These are phyloP conservation scores for Temnothorax longispinosus DNA, from an alignment of 1,140 invertebrate species.

Conservation along the genomic window DNA sequence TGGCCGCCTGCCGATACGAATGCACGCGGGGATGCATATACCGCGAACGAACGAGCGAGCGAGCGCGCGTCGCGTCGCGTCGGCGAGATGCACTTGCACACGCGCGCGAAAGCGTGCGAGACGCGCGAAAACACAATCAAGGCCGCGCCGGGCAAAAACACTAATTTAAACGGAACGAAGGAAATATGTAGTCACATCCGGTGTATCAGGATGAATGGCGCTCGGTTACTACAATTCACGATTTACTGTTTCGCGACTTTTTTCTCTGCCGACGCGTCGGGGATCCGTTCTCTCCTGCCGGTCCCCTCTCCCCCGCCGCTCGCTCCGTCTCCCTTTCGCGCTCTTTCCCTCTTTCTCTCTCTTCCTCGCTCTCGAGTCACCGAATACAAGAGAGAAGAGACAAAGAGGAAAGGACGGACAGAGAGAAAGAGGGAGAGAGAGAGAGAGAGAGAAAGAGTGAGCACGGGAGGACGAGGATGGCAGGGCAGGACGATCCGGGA, in stretches of 20 bases:
- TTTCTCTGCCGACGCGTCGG: constrained; percentile 61
- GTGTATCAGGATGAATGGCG: constrained; percentile 81
- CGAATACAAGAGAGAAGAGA: neutral
- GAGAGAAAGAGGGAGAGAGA: neutral
- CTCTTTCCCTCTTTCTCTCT: neutral
- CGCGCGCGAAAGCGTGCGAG: constrained; percentile 14
- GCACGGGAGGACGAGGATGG: constrained; percentile 15
- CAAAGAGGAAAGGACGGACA: neutral
- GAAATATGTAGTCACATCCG: constrained; percentile 83
- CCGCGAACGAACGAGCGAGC: neutral
- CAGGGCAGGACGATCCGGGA: constrained; percentile 57
- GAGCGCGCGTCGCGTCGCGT: neutral
- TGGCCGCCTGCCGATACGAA: constrained; percentile 26
- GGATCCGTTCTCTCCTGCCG: constrained; percentile 54
- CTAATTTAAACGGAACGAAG: constrained; percentile 83
- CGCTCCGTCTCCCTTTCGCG: neutral
- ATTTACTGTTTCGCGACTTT: constrained; percentile 79
- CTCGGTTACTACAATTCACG: constrained; percentile 77
- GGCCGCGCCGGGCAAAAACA: constrained; percentile 76
- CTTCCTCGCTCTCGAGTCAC: constrained; percentile 22
- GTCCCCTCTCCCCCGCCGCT: neutral
- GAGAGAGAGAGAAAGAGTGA: constrained; percentile 25
- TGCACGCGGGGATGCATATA: neutral
- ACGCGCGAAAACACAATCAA: constrained; percentile 75
- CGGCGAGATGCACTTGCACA: constrained; percentile 25